phyloP scores from a whole-genome alignment of 2,113 vertebrate genomes.

The Pipra filicauda region DNA sequence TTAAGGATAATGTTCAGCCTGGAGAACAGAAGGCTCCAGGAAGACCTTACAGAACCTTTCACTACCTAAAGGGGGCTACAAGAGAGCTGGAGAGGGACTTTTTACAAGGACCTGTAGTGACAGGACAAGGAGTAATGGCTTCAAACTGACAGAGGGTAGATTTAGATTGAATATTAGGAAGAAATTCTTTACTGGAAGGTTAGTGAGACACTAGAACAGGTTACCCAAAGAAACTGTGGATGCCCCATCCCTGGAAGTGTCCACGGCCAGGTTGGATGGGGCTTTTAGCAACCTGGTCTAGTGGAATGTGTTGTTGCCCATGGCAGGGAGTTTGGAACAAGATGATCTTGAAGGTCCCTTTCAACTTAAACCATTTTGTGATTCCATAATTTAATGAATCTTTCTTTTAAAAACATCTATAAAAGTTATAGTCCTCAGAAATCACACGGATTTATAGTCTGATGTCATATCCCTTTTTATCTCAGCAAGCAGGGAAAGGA shows the following conservation, averaged over 20 bases:
- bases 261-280: not conserved
- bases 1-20: not conserved
- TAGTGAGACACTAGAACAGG: not conserved
- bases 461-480: not conserved
- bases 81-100: not conserved
- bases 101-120: not conserved
- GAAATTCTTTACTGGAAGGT: not conserved
- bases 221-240: not conserved
- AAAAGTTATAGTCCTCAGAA: not conserved
- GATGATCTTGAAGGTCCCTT: not conserved
- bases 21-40: not conserved
- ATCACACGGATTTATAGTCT: not conserved
- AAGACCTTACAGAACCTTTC: not conserved
- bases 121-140: not conserved
- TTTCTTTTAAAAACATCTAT: not conserved
- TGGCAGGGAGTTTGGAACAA: not conserved
- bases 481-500: conserved; percentile 51
- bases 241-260: not conserved
- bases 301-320: not conserved
- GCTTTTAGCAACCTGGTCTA: not conserved
- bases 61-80: too few relatives aligned
- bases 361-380: not conserved
- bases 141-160: not conserved
- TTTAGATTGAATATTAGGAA: not conserved
- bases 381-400: not conserved